A percentile compares a stretch with the other conserved stretches of the same genome.
Evolutionary conservation across 2,113 vertebrate genomes (phyloP).

Genomic region (Sylvia atricapilla): DNA sequence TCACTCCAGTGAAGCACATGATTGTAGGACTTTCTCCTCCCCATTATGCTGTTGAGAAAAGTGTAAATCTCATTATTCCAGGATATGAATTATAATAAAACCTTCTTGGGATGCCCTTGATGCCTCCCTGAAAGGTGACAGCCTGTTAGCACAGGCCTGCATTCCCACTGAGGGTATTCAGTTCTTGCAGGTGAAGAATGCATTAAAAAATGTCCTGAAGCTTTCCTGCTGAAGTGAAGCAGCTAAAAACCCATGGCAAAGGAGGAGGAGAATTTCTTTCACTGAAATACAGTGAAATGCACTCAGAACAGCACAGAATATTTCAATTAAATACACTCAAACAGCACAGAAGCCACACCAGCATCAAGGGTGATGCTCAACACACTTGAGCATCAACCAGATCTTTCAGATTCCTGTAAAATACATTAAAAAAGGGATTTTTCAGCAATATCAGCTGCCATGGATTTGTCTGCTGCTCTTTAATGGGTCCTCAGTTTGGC

Average conservation of each 20-base stretch:
- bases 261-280: background rate
- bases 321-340: background rate
- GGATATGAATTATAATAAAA: background rate
- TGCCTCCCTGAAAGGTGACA: background rate
- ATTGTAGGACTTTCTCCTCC: constrained; percentile 3
- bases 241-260: background rate
- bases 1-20: constrained; percentile 53
- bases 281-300: background rate
- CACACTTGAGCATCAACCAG: background rate
- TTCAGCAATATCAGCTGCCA: background rate
- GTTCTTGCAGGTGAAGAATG: background rate
- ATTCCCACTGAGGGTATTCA: background rate
- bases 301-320: background rate
- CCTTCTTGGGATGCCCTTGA: constrained; percentile 10
- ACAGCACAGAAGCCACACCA: background rate
- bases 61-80: constrained; percentile 18
- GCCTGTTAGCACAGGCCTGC: background rate
- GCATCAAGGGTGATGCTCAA: background rate
- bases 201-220: background rate
- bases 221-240: background rate
- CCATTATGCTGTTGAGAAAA: background rate
- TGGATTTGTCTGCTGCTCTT: background rate
- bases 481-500: background rate
- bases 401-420: background rate
- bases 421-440: background rate